Conservation (phyloP, 2,797 vertebrate genomes). For the Spondyliosoma cantharus region DNA sequence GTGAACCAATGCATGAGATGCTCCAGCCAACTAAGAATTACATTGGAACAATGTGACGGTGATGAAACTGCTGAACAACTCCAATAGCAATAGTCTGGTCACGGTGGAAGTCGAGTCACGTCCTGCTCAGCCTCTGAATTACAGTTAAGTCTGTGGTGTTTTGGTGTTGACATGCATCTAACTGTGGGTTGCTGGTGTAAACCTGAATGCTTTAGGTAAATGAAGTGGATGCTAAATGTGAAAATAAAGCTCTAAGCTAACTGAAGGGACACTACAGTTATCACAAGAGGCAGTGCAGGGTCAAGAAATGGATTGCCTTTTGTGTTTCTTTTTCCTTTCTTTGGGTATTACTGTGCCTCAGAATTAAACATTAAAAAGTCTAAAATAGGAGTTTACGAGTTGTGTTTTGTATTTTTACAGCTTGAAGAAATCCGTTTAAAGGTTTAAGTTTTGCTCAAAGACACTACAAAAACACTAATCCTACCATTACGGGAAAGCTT, state of each 20-base stretch:
- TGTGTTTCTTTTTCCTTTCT: constrained; percentile 62
- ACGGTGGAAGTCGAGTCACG: constrained; percentile 19
- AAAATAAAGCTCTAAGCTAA: constrained; percentile 61
- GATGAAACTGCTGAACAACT: constrained; percentile 36
- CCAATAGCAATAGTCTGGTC: constrained; percentile 45
- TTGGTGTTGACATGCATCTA: constrained; percentile 33
- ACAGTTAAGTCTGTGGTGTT: constrained; percentile 34
- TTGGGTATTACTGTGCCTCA: constrained; percentile 72
- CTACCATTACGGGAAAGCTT: neutral
- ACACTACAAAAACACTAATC: neutral
- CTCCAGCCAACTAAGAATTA: constrained; percentile 41
- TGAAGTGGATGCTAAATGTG: constrained; percentile 67
- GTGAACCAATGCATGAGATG: constrained; percentile 41
- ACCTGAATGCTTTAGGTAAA: constrained; percentile 46
- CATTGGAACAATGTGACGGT: constrained; percentile 43
- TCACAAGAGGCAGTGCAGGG: constrained; percentile 29
- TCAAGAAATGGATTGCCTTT: constrained; percentile 56
- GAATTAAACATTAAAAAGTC: constrained; percentile 69
- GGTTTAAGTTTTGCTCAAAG: no score
- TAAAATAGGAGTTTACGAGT: constrained; percentile 15
- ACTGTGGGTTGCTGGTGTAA: constrained; percentile 47
- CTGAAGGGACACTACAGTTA: constrained; percentile 47
- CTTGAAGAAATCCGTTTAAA: no score
- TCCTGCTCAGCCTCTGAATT: constrained; percentile 33
- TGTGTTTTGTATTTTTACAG: neutral